phyloP scores from a whole-genome alignment of 2,113 vertebrate genomes.

The Centropus unirufus region DNA sequence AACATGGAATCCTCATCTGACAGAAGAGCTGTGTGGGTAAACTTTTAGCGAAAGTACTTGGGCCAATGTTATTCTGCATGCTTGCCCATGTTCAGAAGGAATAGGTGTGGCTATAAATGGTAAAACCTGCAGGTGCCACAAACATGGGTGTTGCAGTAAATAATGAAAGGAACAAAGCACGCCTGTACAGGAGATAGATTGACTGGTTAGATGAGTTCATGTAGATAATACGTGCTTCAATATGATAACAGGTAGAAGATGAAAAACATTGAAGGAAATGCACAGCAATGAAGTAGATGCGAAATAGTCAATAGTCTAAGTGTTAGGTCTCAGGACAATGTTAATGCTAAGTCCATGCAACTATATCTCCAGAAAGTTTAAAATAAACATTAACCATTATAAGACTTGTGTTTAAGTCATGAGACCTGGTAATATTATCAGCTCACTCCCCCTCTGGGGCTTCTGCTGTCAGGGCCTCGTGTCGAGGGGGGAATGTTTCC shows the following conservation, averaged over 20 bases:
- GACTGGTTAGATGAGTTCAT: background rate
- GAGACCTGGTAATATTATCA: background rate
- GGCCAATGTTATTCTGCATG: background rate
- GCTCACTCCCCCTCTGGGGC: background rate
- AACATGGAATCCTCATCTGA: background rate
- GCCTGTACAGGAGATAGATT: background rate
- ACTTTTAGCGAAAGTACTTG: background rate
- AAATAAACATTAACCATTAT: background rate
- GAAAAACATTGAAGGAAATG: background rate
- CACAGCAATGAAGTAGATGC: background rate
- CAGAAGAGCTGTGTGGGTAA: background rate
- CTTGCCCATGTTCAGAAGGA: background rate
- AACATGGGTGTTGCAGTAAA: background rate
- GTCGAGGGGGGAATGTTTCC: background rate
- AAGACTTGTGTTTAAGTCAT: background rate
- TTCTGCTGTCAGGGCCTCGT: background rate
- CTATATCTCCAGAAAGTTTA: background rate
- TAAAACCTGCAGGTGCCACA: background rate
- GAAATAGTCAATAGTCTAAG: background rate
- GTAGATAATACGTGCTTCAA: background rate
- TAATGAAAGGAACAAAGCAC: background rate
- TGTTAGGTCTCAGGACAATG: background rate
- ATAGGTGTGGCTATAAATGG: background rate
- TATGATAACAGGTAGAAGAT: background rate
- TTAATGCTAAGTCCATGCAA: background rate